Evolutionary conservation across 2,113 vertebrate genomes (phyloP), one percentile per base, ranked within the genome.

Genomic region (Campylorhamphus procurvoides): DNA sequence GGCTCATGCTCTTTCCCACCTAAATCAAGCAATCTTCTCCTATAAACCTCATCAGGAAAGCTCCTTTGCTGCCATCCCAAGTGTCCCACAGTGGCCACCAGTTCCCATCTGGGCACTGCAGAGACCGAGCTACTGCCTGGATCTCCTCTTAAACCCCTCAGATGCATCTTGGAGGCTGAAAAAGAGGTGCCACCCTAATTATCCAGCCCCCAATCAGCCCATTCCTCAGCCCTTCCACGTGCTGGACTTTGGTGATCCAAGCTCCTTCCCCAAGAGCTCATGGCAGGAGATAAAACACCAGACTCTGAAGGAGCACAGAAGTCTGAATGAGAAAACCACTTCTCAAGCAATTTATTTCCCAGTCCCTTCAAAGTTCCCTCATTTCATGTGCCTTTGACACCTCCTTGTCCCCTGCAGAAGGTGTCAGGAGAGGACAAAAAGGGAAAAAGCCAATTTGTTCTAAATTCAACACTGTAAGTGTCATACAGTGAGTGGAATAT

Each of bases 301-400:
- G 75, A 60, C 9, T 29, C 72, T 1, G 0, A 20, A 46, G 13
- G 5, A 75, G 33, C 6, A 2, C 12, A 8, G 29, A 37, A 56
- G 12, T 49, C 39, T 79, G 69, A 75, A 56, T 3, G 4, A 72
- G n/a, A 84, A 94, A 82, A 22, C 29, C 56, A 52, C 39, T 90
- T 89, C 87, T 90, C 49, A 29, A 81, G 79, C 14, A 79, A 84
- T 91, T 91, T 89, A 56, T 87, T 89, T 78, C 77, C 59, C 37
- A 73, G 0, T 20, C 50, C 18, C 59, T 87, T 69, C 37, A 49
- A 53, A 73, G 22, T 29, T 44, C 25, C 27, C 63, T 58, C 10
- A 66, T 95, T 91, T 85, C 67, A 50, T 24, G 22, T 28, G 58
- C 1, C 3, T 79, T 85, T 83, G 27, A 59, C 91, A 90, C 59